phyloP scores from a whole-genome alignment of 2,797 vertebrate species.

The Oreochromis mossambicus region DNA sequence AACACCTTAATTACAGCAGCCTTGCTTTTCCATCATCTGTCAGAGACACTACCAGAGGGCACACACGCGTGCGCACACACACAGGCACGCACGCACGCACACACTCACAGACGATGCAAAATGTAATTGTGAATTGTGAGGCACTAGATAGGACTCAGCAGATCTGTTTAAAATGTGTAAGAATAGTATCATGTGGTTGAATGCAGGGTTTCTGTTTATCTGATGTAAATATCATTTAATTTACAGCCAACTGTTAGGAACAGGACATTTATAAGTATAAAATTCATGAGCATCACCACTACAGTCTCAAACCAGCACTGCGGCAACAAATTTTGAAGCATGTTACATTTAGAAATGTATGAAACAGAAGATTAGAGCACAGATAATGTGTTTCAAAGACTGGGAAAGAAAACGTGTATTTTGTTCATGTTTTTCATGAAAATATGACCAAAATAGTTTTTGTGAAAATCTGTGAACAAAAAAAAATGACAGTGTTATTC shows the following conservation, averaged over 20 bases:
- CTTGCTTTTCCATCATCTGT: slow-evolving; percentile 14
- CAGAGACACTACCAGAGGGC: background rate
- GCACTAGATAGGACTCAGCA: background rate
- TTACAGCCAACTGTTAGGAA: background rate
- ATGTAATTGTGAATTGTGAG: background rate
- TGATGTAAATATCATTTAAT: slow-evolving; percentile 27
- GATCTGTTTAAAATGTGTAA: slow-evolving; percentile 9
- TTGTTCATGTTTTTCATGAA: background rate
- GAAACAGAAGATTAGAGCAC: background rate
- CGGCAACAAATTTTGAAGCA: background rate
- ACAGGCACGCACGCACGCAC: background rate
- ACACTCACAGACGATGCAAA: background rate
- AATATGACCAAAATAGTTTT: background rate
- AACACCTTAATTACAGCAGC: slow-evolving; percentile 52
- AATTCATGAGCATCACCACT: background rate
- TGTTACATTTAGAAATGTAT: background rate
- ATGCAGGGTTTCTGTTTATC: slow-evolving; percentile 7
- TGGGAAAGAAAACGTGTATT: background rate
- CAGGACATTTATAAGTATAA: background rate
- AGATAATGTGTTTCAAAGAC: background rate
- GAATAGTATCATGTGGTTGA: slow-evolving; percentile 20
- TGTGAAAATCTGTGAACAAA: background rate
- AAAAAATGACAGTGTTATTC: background rate
- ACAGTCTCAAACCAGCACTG: background rate
- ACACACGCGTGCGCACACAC: background rate